Evolutionary conservation across 2,797 vertebrate species (phyloP).

Genomic region (Eulemur mongoz): DNA sequence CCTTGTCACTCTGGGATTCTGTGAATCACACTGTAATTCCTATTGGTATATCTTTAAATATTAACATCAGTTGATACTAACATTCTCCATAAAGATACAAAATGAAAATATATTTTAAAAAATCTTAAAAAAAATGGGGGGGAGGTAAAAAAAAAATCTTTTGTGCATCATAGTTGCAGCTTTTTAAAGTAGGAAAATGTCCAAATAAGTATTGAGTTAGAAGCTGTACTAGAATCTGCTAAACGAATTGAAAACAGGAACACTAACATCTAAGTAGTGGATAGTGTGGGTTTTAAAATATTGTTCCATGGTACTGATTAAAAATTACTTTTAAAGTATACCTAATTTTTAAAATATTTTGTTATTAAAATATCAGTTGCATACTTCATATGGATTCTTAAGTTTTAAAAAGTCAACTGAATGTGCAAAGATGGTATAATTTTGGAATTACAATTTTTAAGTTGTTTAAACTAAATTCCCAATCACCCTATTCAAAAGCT

Average conservation of each 20-base stretch:
- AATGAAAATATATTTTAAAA: not conserved
- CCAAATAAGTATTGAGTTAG: slow-evolving; percentile 9
- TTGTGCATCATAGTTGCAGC: not conserved
- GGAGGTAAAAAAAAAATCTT: not conserved
- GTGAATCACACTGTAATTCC: not conserved
- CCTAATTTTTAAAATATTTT: slow-evolving; percentile 52
- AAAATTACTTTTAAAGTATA: slow-evolving; percentile 47
- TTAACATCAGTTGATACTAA: slow-evolving; percentile 22
- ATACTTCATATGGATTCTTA: slow-evolving; percentile 58
- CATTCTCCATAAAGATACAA: slow-evolving; percentile 44
- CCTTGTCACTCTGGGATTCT: not conserved
- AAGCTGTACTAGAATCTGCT: slow-evolving; percentile 38
- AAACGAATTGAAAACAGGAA: slow-evolving; percentile 40
- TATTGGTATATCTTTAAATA: not conserved
- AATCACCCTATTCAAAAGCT: not conserved
- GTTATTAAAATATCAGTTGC: slow-evolving; percentile 75
- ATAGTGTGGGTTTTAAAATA: slow-evolving; percentile 43
- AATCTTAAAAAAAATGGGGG: no score
- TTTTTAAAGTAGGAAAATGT: slow-evolving; percentile 62
- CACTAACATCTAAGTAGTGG: slow-evolving; percentile 23
- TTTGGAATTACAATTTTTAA: slow-evolving; percentile 69
- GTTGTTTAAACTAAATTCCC: not conserved
- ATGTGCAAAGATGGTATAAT: slow-evolving; percentile 67
- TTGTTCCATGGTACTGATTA: slow-evolving; percentile 37
- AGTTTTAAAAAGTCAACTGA: slow-evolving; percentile 66